Evolutionary conservation across 2,797 vertebrate genomes (phyloP), one percentile per base, ranked within the genome.

Genomic region (Acestrorhynchus altus): DNA sequence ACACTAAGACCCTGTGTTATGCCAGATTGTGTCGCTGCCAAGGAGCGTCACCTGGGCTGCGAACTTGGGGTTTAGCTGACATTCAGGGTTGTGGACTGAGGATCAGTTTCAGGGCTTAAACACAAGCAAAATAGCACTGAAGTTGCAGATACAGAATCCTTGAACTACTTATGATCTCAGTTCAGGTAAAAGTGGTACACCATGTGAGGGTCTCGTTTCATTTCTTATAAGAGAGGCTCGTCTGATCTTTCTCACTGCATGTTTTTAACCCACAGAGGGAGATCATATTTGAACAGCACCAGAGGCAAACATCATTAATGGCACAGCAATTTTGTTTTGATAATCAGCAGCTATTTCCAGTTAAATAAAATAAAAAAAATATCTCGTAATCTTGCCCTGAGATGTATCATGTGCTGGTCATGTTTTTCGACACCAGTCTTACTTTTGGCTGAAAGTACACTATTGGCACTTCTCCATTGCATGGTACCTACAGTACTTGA

Each of bases 1-100:
- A 87, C 88, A 87, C 80, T 89, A 89, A 91, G 90, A 90, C 82
- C 76, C 87, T 35, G 78, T 86, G 87, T 89, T 86, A 83, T 88
- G 86, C 87, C 90, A 88, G 86, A 89, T 82, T 81, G 88, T 72
- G 89, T 83, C 88, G 83, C 76, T 89, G 89, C 89, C 90, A 92
- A 89, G 88, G 81, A 84, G 67, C 81, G 86, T 90, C 90, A 90
- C 88, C 84, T 89, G 81, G 68, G 86, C 83, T 77, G 83, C 82
- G 83, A 87, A 88, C 66, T 81, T 35, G 79, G 84, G 86, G 84
- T 80, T 83, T 61, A 52, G 60, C 72, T 83, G 84, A 89, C 83
- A 76, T 87, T 74, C 69, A 76, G 54, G 70, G 73, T 79, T 79
- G 70, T 65, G 56, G 82, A 79, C 81, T 5, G 20, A 75, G 78